A percentile compares a stretch with the other conserved stretches of the same genome.
phyloP scores from a whole-genome alignment of 2,888 invertebrate species.

The Tyria jacobaeae region DNA sequence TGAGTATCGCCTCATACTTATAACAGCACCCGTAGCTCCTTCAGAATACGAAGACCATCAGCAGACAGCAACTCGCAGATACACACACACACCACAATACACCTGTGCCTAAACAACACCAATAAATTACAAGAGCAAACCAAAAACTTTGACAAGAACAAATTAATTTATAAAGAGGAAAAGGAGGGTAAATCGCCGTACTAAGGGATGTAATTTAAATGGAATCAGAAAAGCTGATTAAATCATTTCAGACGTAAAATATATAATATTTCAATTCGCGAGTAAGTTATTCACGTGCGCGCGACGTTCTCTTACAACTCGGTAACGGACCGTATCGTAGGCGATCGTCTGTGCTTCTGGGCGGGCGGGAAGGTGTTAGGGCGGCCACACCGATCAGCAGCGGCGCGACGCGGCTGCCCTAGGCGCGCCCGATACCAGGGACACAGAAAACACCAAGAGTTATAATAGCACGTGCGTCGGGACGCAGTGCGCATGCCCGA shows the following conservation, averaged over 20 bases:
- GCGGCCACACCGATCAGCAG: constrained; percentile 79
- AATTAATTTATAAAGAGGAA: constrained; percentile 33
- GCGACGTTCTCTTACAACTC: constrained; percentile 60
- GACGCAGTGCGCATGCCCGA: constrained; percentile 78
- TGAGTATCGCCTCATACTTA: constrained; percentile 74
- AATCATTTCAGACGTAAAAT: constrained; percentile 50
- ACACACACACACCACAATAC: constrained; percentile 75
- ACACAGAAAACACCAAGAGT: constrained; percentile 66
- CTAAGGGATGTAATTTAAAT: constrained; percentile 25
- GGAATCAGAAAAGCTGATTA: constrained; percentile 43
- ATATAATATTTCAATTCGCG: constrained; percentile 57
- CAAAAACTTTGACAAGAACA: constrained; percentile 43
- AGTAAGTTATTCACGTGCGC: constrained; percentile 72
- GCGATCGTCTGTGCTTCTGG: constrained; percentile 80
- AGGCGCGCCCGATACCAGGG: constrained; percentile 85
- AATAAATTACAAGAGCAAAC: constrained; percentile 51
- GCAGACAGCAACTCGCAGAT: constrained; percentile 63
- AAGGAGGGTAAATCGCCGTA: constrained; percentile 21
- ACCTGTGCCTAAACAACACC: constrained; percentile 66
- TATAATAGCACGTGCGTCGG: constrained; percentile 73
- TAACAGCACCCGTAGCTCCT: constrained; percentile 48
- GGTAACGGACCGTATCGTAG: constrained; percentile 76
- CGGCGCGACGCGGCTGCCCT: constrained; percentile 84
- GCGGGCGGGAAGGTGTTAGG: constrained; percentile 75
- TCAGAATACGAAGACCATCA: constrained; percentile 69